Percentiles rank a stretch among this genome's conserved stretches.
These are phyloP conservation scores for Neopipo cinnamomea DNA, from an alignment of 2,113 vertebrate genomes.

Conservation along the genomic window DNA sequence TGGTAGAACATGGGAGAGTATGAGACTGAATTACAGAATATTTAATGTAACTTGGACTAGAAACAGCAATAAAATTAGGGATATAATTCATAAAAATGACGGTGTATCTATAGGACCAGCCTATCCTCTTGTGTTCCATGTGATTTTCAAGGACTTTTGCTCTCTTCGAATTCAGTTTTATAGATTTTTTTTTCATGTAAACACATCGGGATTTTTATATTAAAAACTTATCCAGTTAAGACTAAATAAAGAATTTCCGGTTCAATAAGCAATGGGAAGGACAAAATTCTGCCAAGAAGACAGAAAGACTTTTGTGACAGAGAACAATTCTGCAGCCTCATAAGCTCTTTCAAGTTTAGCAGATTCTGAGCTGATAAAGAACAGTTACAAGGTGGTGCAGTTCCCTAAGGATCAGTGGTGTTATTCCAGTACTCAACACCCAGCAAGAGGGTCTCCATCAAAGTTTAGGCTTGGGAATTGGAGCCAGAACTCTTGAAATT, in stretches of 20 bases:
- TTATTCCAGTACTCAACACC: background rate
- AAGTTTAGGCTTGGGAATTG: background rate
- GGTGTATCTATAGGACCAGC: background rate
- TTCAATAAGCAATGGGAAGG: background rate
- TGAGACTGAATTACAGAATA: background rate
- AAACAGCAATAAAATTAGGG: background rate
- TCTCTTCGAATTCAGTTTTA: background rate
- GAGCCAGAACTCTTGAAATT: background rate
- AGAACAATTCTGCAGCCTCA: background rate
- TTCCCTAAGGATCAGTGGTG: background rate
- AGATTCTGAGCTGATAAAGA: background rate
- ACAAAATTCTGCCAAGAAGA: background rate
- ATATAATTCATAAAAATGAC: background rate
- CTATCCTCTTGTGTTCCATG: background rate
- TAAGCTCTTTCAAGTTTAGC: background rate
- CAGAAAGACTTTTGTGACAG: background rate
- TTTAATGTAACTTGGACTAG: background rate
- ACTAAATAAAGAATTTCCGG: background rate
- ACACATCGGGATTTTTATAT: background rate
- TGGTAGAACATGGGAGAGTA: background rate
- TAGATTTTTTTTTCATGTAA: background rate
- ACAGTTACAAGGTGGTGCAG: background rate
- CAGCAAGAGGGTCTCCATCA: fast-evolving
- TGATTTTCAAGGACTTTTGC: background rate
- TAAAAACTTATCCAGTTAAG: background rate